Base-by-base conservation (phyloP, 2,113 vertebrate genomes). In the Pycnonotus jocosus region DNA sequence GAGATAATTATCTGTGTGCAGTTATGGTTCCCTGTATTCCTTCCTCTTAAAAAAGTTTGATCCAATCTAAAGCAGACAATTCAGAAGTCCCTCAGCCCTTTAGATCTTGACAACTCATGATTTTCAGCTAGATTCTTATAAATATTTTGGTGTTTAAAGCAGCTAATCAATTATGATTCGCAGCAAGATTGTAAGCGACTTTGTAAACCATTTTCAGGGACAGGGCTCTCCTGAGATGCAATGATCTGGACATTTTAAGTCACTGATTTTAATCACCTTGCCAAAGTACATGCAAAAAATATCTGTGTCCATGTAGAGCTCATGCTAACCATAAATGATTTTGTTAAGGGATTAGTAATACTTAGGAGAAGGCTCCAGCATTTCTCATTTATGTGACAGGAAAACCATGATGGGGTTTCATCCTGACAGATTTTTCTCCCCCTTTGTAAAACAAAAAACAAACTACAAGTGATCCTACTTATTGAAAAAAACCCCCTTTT, bases 61-160 rank as follows among this genome's bases (percentile, higher is more conserved):
- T 79, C 27, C 51, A 88, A 12, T 45, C 11, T 82, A 71, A 38
- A 81, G 51, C 25, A 80, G 62, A 65, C 45, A 88, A 83, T 73
- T 92, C 54, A 80, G 42, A 66, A 86, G 15, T 70, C 30, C 25
- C 47, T 83, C 66, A 92, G 66, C 10, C 16, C 56, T 83, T 89
- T n/a, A 51, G 61, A 61, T 71, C 85, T 91, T 74, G 77, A 85
- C 22, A 76, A 20, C 25, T 90, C 25, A 42, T 54, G 47, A 57
- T 88, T 94, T 94, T 94, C 62, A 83, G 42, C n/a, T 57, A 69
- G 42, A 80, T 69, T 90, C 45, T 65, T 86, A 35, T 5, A 81
- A 79, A 50, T 64, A 54, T 82, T 93, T 78, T 69, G 35, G 28
- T 84, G n/a, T 53, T 88, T 82, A 66, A 88, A 88, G 30, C 12